Evolutionary conservation across 1,140 invertebrate species (phyloP).

Genomic region (Caerostris darwini): DNA sequence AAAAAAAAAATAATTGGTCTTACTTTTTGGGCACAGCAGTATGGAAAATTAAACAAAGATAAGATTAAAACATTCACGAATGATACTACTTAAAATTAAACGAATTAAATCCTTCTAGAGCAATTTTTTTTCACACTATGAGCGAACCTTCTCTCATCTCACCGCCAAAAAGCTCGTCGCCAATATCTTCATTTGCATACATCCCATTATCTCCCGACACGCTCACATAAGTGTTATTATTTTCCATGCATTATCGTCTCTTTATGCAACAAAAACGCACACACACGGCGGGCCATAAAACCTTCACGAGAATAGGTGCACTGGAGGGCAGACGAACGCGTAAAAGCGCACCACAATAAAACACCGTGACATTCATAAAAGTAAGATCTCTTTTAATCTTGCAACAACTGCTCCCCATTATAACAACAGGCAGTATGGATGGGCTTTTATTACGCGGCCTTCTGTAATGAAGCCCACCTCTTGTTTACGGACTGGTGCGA

Average conservation of each 20-base stretch:
- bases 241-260: conserved; percentile 43
- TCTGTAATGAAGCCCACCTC: conserved; percentile 31
- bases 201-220: not conserved
- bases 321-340: not conserved
- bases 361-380: conserved; percentile 61
- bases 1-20: too few relatives aligned
- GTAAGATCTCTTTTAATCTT: conserved; percentile 60
- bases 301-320: conserved; percentile 19
- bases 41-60: too few relatives aligned
- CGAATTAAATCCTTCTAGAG: too few relatives aligned
- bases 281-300: conserved; percentile 25
- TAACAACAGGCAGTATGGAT: conserved; percentile 30
- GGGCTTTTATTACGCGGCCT: not conserved
- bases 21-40: too few relatives aligned
- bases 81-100: too few relatives aligned
- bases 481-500: not conserved
- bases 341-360: conserved; percentile 48
- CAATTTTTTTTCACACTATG: too few relatives aligned
- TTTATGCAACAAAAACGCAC: conserved; percentile 7
- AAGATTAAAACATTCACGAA: too few relatives aligned
- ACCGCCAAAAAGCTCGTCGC: too few relatives aligned
- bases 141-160: too few relatives aligned
- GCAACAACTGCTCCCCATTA: conserved; percentile 23
- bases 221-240: conserved; percentile 22
- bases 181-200: conserved; percentile 7